phyloP scores from a whole-genome alignment of 2,888 invertebrate genomes.

The Dryococelus australis region DNA sequence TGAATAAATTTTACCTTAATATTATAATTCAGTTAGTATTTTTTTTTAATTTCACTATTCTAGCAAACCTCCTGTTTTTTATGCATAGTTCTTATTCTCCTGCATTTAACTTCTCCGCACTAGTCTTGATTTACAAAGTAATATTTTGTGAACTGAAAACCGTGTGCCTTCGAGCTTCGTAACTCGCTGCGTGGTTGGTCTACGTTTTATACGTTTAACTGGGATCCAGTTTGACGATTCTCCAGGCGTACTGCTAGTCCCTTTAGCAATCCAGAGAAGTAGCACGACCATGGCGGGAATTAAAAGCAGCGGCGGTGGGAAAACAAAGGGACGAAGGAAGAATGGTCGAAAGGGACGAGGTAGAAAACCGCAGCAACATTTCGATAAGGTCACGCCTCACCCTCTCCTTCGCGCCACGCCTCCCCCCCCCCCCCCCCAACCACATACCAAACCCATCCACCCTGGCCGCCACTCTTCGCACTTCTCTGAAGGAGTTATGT shows the following conservation, averaged over 20 bases:
- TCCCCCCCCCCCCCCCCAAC: not conserved
- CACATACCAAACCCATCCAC: no score
- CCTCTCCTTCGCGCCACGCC: not conserved
- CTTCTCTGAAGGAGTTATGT: not conserved
- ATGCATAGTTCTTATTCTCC: no score
- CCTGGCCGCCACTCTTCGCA: not conserved
- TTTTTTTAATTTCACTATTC: no score
- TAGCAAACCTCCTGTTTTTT: no score
- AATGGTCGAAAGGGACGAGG: not conserved
- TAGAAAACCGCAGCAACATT: not conserved
- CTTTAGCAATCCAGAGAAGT: not conserved
- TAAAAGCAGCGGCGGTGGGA: constrained; percentile 5
- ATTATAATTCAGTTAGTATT: no score
- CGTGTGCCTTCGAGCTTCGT: not conserved
- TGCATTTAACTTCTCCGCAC: no score
- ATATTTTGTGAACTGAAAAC: not conserved
- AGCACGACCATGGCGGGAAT: not conserved
- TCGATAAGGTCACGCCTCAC: not conserved
- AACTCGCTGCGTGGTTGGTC: not conserved
- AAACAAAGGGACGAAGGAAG: not conserved
- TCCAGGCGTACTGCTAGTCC: not conserved
- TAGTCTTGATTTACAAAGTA: no score
- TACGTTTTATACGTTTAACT: not conserved
- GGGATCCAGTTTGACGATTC: constrained; percentile 5
- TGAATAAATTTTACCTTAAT: no score